Evolutionary conservation across 2,113 vertebrate genomes (phyloP).

Genomic region (Oryzias celebensis): DNA sequence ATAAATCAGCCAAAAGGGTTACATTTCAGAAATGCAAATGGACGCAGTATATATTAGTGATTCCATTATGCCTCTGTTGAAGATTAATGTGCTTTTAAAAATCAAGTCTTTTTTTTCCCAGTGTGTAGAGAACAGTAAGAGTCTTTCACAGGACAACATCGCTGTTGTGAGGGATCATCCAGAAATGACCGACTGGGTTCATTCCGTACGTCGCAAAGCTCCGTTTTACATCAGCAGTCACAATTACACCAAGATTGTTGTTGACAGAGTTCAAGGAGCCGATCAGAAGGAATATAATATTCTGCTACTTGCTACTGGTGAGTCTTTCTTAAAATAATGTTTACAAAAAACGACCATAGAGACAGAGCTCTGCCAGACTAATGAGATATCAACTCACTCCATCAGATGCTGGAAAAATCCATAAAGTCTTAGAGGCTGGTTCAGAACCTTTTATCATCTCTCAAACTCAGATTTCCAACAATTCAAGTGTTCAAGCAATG

Average conservation of each 20-base stretch:
- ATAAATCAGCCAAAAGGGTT: too few relatives aligned
- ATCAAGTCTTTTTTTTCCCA: constrained; percentile 44
- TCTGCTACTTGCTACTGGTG: constrained; percentile 77
- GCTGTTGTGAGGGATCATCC: constrained; percentile 68
- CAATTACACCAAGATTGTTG: constrained; percentile 76
- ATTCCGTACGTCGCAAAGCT: constrained; percentile 47
- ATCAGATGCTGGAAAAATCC: constrained; percentile 71
- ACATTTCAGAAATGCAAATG: too few relatives aligned
- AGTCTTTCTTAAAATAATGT: neutral
- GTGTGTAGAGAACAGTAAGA: constrained; percentile 72
- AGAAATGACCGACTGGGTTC: constrained; percentile 76
- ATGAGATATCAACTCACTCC: neutral
- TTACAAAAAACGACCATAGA: neutral
- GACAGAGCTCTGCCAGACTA: neutral
- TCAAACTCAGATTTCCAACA: constrained; percentile 58
- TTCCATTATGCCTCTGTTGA: neutral
- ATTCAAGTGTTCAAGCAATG: constrained; percentile 64
- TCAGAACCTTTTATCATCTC: constrained; percentile 75
- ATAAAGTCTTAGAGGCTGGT: constrained; percentile 72
- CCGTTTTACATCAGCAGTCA: constrained; percentile 73
- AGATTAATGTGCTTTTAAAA: neutral
- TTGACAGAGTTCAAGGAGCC: constrained; percentile 66
- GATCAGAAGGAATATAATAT: constrained; percentile 62
- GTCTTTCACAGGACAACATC: constrained; percentile 55
- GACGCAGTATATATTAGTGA: neutral